Base-by-base conservation (phyloP, 2,888 invertebrate genomes). In the Mesorhabditis spiculigera region DNA sequence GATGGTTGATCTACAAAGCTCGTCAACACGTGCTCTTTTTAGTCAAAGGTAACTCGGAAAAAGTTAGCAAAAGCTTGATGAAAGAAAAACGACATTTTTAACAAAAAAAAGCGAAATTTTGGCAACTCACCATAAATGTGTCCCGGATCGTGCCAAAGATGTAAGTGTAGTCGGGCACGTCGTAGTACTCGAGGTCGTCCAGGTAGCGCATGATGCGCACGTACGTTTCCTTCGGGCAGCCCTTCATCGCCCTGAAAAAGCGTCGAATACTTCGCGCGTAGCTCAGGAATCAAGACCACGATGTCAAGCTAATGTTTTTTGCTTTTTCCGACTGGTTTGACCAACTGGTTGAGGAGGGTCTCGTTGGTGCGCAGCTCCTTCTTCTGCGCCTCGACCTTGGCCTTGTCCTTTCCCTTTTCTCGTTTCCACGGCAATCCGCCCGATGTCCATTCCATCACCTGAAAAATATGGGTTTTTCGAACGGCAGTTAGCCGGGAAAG, bases 161-260 rank as follows among this genome's bases (percentile, higher is more conserved):
- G 70, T 78, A 80, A 16, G 74, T 71, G 73, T 82, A 82, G 74
- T 81, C 81, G 5, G 82, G 81, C 13, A 80, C 76, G 45, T 74
- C 71, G 61, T 77, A 77, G 71, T 81, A 81, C 5, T 65, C 71
- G 61, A 82, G 70, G 0, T 69, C 68, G 67, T 81, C 80, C 2
- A 82, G 10, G 68, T 82, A 81, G 71, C 75, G 64, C 68, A 80
- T 71, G 45, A 71, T 73, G 44, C 63, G 63, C 4, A 43, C 58
- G 63, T 69, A 76, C 65, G 72, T 66, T 16, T 69, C 65, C 63
- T 68, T 67, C 5, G 75, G 74, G 45, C 74, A 75, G 13, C 50
- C 43, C 4, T 5, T 43, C n/a, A 68, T 61, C 45, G 65, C 41
- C 41, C 68, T 68, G 58, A 68, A 65, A n/a, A n/a, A n/a, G n/a